Evolutionary conservation across 2,797 vertebrate genomes (phyloP).

Genomic region (Tiaroga cobitis): DNA sequence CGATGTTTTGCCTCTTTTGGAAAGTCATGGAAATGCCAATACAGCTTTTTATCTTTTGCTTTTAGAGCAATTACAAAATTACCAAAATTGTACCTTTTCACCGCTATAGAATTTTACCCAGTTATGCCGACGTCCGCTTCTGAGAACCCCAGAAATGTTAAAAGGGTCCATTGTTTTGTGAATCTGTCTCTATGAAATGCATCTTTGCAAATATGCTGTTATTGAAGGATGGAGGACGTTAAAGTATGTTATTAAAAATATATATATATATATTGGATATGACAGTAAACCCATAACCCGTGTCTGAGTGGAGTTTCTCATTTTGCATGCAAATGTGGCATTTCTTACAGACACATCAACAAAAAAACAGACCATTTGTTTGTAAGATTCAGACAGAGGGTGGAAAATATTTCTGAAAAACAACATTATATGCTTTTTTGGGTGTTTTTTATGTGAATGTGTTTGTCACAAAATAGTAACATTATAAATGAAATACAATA

Average conservation of each 20-base stretch:
- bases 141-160: not conserved
- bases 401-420: not conserved
- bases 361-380: not conserved
- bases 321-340: not conserved
- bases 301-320: not conserved
- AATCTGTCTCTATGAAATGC: not conserved
- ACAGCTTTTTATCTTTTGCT: not conserved
- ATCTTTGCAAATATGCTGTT: slow-evolving; percentile 2
- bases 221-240: not conserved
- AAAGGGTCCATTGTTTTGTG: not conserved
- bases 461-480: not conserved
- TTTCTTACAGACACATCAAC: not conserved
- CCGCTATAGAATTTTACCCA: not conserved
- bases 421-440: not conserved
- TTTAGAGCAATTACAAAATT: not conserved
- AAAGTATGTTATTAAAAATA: slow-evolving; percentile 7
- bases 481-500: not conserved
- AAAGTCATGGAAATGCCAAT: not conserved
- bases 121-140: not conserved
- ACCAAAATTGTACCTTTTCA: not conserved
- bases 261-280: not conserved
- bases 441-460: not conserved
- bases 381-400: not conserved
- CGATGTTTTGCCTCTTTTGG: not conserved
- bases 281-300: not conserved